These are phyloP conservation scores for Sminthurinus aureus DNA, from an alignment of 2,888 invertebrate genomes.

Conservation along the genomic window DNA sequence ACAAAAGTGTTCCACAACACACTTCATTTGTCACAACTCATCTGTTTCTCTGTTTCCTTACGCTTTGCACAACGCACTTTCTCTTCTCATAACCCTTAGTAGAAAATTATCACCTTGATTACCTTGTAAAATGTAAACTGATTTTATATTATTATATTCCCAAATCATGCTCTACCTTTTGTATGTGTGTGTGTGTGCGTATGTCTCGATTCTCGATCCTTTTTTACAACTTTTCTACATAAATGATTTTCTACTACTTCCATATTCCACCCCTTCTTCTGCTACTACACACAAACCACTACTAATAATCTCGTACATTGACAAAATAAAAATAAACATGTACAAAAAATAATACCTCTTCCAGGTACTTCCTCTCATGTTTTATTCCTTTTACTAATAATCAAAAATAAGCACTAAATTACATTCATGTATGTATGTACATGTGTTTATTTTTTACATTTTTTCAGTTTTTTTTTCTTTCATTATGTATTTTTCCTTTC, in stretches of 20 bases:
- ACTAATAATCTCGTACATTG: no score
- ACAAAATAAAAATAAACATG: no score
- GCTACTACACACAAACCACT: not conserved
- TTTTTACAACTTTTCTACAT: no score
- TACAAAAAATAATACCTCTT: no score
- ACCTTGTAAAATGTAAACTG: not conserved
- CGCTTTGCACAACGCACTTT: conserved; percentile 32
- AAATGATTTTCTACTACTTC: not conserved
- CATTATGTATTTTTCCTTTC: not conserved
- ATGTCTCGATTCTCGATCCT: no score
- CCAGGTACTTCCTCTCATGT: not conserved
- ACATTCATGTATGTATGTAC: not conserved
- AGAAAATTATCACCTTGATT: not conserved
- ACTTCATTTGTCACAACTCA: conserved; percentile 21
- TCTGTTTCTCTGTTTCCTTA: conserved; percentile 26
- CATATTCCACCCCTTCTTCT: not conserved
- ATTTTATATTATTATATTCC: not conserved
- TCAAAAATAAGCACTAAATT: not conserved
- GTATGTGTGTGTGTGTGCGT: no score
- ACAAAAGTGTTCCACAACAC: not conserved
- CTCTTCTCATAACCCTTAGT: conserved; percentile 10
- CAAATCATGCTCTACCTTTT: not conserved
- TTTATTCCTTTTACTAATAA: conserved; percentile 1
- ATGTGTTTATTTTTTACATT: not conserved
- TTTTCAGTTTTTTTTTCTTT: not conserved